Evolutionary conservation across 2,797 vertebrate genomes (phyloP), one percentile per base, ranked within the genome.

Genomic region (Margarornis squamiger): DNA sequence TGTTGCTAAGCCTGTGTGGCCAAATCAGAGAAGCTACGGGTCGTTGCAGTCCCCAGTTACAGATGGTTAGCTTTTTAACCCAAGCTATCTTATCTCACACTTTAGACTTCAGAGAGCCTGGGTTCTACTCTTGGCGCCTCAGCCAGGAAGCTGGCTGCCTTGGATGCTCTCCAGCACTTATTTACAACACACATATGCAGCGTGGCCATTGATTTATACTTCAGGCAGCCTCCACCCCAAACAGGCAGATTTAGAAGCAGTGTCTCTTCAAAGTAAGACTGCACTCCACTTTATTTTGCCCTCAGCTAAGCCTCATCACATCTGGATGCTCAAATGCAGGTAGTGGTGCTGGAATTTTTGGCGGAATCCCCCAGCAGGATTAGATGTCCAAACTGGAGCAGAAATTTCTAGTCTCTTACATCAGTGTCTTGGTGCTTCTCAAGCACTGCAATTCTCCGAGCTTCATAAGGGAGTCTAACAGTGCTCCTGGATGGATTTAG

Each of bases 221-320:
- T 66, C 75, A 77, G 84, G 80, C 83, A 85, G 72, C 84, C 92
- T 95, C 93, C n/a, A 0, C 86, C 95, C 86, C 88, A 9, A 79
- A 90, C 58, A 85, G 41, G 84, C 92, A 90, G 88, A 96, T 96
- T 96, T 95, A 95, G 94, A 95, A 95, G 80, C 78, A 66, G 83
- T 0, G 6, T 61, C 32, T 88, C 88, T 95, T 95, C 93, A 96
- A 96, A 95, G 86, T 0, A 0, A 87, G 87, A 24, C 14, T 0
- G 2, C 0, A 3, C 49, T 90, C 49, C 1, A 2, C 86, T 92
- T 84, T 48, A 26, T 75, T 95, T 80, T 74, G 54, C n/a, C 30
- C 55, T 79, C 55, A 58, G 75, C 66, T 68, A 48, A 83, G 75
- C 62, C 63, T 75, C 38, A 51, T 76, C 65, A 65, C 68, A 77